These are phyloP conservation scores for Amphilophus citrinellus DNA, from an alignment of 2,113 vertebrate species.

Conservation along the genomic window DNA sequence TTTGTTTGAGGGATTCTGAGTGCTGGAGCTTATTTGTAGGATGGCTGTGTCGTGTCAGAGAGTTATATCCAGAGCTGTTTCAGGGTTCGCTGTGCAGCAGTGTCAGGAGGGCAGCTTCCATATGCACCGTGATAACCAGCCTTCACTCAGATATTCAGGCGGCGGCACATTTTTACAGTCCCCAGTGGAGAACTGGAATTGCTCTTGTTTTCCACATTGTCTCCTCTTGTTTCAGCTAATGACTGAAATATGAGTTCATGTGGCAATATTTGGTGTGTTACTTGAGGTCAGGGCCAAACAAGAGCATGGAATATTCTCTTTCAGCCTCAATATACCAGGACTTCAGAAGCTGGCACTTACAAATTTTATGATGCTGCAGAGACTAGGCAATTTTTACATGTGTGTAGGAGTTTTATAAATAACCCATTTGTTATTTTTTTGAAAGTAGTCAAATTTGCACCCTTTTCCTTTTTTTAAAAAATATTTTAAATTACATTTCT, in stretches of 20 bases:
- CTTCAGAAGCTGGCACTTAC: not conserved
- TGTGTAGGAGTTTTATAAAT: not conserved
- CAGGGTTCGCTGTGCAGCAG: not conserved
- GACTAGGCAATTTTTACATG: not conserved
- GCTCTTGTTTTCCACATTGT: slow-evolving; percentile 58
- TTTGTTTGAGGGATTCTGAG: not conserved
- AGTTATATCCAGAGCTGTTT: not conserved
- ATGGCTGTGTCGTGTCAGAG: not conserved
- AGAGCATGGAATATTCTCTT: slow-evolving; percentile 3
- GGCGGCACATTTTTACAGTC: slow-evolving; percentile 42
- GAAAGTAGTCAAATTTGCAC: not conserved
- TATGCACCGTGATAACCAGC: slow-evolving; percentile 58
- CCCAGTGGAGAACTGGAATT: slow-evolving; percentile 65
- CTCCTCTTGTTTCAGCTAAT: slow-evolving; percentile 53
- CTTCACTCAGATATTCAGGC: slow-evolving; percentile 49
- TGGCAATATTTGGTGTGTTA: slow-evolving; percentile 52
- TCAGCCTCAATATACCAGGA: slow-evolving; percentile 35
- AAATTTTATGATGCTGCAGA: slow-evolving; percentile 7
- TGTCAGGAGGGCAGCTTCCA: slow-evolving; percentile 69
- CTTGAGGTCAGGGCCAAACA: slow-evolving; percentile 45
- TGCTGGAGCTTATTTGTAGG: not conserved
- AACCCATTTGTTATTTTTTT: not conserved
- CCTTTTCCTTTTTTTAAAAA: not conserved
- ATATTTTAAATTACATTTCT: not conserved
- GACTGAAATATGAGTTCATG: slow-evolving; percentile 60